Base-by-base conservation (phyloP, 2,797 vertebrate genomes). In the Pantherophis alleghaniensis region DNA sequence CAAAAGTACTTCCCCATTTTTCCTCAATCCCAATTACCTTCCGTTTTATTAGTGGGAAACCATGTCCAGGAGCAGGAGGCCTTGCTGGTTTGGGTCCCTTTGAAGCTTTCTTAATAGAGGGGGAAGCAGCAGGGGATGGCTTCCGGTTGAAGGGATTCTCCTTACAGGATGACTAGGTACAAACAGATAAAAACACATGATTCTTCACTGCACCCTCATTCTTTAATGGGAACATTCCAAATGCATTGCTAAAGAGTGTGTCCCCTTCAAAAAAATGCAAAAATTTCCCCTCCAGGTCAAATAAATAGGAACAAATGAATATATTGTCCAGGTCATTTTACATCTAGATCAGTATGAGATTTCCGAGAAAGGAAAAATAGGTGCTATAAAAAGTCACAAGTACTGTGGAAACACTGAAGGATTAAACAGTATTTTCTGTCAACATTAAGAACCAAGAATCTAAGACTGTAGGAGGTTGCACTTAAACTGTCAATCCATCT, bases 91-190 rank as follows among this genome's bases (percentile, higher is more conserved):
- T 99, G 86, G 98, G 96, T 37, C 99, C 99, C 94, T 97, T 99
- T 24, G 98, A 97, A 51, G 98, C 97, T 94, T 98, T 98, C 69
- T 97, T 98, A 86, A 96, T 95, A 0, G 97, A 93, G 2, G 98
- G 97, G 53, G 98, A 98, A 1, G 98, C 95, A 0, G 96, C 94
- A 2, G 98, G 98, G 0, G 98, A 98, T 0, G 98, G 97, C 96
- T 99, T 99, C 96, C 99, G 98, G 97, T 99, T 99, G 96, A 99
- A 99, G 2, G 99, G 99, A 93, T 99, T 98, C 95, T 98, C 98
- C 97, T 98, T 98, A 96, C 98, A 98, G 93, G 97, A 97, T 91
- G 96, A 96, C 99, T 99, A 87, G 20, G 93, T 51, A 83, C 1
- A 61, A n/a, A 0, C 11, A 32, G 42, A 79, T 47, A 83, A 47